A percentile compares a stretch with the other conserved stretches of the same genome.
Evolutionary conservation across 2,888 invertebrate genomes (phyloP).

Genomic region (Mesorhabditis sp.): DNA sequence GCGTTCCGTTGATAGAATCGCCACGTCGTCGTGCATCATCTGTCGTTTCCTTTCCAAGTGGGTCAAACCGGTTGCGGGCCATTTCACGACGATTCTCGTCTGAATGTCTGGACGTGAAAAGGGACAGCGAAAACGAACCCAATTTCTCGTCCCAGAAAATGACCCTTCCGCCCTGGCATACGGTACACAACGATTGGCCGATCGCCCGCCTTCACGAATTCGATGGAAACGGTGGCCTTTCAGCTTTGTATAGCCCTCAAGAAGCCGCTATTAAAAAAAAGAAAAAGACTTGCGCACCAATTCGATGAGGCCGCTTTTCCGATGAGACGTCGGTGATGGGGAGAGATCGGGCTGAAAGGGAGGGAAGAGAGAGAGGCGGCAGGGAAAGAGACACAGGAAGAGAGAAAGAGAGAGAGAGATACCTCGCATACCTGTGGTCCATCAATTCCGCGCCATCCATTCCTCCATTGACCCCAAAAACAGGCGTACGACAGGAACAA

Average conservation of each 20-base stretch:
- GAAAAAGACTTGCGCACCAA: too few relatives aligned
- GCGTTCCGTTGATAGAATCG: too few relatives aligned
- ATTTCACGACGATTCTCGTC: too few relatives aligned
- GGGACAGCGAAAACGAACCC: too few relatives aligned
- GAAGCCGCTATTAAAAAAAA: background rate
- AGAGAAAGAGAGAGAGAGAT: background rate
- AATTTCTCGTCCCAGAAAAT: constrained; percentile 30
- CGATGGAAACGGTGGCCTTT: constrained; percentile 44
- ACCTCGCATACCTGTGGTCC: too few relatives aligned
- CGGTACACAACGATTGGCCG: constrained; percentile 28
- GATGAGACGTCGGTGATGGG: background rate
- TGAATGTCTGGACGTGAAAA: too few relatives aligned
- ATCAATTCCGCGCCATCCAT: constrained; percentile 7
- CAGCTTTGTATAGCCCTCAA: constrained; percentile 38
- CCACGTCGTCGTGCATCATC: too few relatives aligned
- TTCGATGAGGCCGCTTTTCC: too few relatives aligned
- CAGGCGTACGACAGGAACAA: constrained; percentile 49
- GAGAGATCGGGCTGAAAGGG: background rate
- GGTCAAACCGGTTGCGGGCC: too few relatives aligned
- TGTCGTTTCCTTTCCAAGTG: too few relatives aligned
- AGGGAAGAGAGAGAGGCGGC: background rate
- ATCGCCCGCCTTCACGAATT: constrained; percentile 23
- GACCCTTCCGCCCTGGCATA: constrained; percentile 43
- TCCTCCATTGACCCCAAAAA: constrained; percentile 29
- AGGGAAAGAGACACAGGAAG: background rate